Base-by-base conservation (phyloP, 2,888 invertebrate genomes). In the Mimas tiliae region DNA sequence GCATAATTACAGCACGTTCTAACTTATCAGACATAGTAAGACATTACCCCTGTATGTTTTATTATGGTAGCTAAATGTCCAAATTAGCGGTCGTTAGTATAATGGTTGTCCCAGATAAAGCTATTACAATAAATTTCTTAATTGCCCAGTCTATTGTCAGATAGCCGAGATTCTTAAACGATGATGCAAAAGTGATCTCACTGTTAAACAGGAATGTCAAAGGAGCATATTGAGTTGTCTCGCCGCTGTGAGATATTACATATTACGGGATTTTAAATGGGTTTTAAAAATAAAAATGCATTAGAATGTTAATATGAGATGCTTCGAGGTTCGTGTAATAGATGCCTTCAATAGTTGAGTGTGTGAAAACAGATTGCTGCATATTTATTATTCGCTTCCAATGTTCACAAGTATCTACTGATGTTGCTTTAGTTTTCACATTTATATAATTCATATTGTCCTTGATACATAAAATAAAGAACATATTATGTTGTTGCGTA, bases 101-200 rank as follows among this genome's bases (percentile, higher is more conserved):
- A 90, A 91, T 89, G 85, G 86, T 69, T 78, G 89, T 77, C 84
- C 91, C 85, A 89, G 85, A 89, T 89, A 86, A 76, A 82, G 84
- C 83, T 82, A 84, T 88, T 84, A 88, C 83, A 86, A 89, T 89
- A 89, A 89, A 92, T 92, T 89, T 89, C 88, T 91, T 93, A 92
- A 92, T 91, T 90, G 90, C 84, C 80, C 68, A 68, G 70, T 68
- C 74, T 74, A 81, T 82, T 84, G 84, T 83, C 76, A 76, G 79
- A 83, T 77, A 71, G 84, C 83, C 73, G 87, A 89, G 88, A 92
- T 92, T 92, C 89, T 81, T 87, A 73, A 80, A 79, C 83, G 83
- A 77, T 91, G 92, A 91, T 88, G 91, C 86, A 86, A 89, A 88
- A 84, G 82, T 88, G 87, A 89, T 86, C 85, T 90, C 87, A 87